Conservation (phyloP, 1,140 invertebrate species). For the Drosophila ironensis region DNA sequence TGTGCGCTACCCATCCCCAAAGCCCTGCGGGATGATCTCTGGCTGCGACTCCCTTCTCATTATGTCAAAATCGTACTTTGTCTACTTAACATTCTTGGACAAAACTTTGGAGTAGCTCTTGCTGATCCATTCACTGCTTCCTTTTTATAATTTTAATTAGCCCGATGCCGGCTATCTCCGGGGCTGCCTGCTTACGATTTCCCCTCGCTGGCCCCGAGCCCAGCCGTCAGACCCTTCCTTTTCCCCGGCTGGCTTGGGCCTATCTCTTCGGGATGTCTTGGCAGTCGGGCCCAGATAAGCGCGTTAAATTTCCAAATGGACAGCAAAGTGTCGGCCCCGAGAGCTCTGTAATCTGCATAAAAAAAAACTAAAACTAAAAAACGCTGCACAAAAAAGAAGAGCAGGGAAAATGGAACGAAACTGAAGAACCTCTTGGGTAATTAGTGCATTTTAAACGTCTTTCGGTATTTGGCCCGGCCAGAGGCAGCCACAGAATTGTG, state of each 20-base stretch:
- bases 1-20: too few relatives aligned
- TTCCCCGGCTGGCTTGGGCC: background rate
- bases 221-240: background rate
- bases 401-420: slow-evolving; percentile 4
- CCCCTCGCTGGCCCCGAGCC: slow-evolving; percentile 20
- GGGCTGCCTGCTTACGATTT: slow-evolving; percentile 77
- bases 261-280: slow-evolving; percentile 49
- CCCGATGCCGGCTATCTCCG: slow-evolving; percentile 59
- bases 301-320: slow-evolving; percentile 77
- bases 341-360: slow-evolving; percentile 72
- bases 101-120: slow-evolving; percentile 61
- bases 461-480: slow-evolving; percentile 62
- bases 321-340: slow-evolving; percentile 64
- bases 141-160: slow-evolving; percentile 69
- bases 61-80: slow-evolving; percentile 59
- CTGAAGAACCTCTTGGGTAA: slow-evolving; percentile 73
- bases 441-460: slow-evolving; percentile 81
- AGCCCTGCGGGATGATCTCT: too few relatives aligned
- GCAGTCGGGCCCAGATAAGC: slow-evolving; percentile 70
- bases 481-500: slow-evolving; percentile 36
- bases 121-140: slow-evolving; percentile 41
- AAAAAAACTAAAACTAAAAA: slow-evolving; percentile 3
- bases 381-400: slow-evolving; percentile 13
- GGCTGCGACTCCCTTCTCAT: slow-evolving; percentile 40
- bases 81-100: slow-evolving; percentile 36